These are phyloP conservation scores for Poecilus cupreus DNA, from an alignment of 2,888 invertebrate genomes.

Conservation along the genomic window DNA sequence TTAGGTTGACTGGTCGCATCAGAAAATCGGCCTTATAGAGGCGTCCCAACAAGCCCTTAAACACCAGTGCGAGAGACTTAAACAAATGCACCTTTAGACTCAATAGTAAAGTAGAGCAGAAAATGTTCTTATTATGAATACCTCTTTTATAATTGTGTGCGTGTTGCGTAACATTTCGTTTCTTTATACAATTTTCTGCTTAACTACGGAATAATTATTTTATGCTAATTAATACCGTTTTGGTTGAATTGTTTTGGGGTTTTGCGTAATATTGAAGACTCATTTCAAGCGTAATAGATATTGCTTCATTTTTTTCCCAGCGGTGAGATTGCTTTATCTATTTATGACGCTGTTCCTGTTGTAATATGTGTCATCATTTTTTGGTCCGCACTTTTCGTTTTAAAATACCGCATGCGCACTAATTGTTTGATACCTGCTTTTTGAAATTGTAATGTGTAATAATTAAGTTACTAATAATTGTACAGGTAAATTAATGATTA, in stretches of 20 bases:
- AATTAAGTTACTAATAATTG: conserved; percentile 19
- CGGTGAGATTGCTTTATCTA: not conserved
- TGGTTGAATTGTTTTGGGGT: not conserved
- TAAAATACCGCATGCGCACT: not conserved
- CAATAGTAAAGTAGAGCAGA: conserved; percentile 56
- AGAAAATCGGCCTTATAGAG: conserved; percentile 54
- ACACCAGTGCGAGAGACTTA: conserved; percentile 58
- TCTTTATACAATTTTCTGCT: conserved; percentile 7
- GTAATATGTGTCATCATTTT: not conserved
- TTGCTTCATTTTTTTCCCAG: not conserved
- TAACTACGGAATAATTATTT: not conserved
- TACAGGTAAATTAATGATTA: conserved; percentile 46
- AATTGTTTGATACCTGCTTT: not conserved
- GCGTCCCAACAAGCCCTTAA: conserved; percentile 56
- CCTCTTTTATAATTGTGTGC: conserved; percentile 42
- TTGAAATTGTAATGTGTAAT: not conserved
- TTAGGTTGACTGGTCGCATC: conserved; percentile 57
- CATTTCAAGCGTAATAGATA: not conserved
- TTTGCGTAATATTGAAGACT: not conserved
- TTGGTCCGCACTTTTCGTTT: not conserved
- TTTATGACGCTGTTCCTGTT: not conserved
- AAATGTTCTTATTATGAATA: conserved; percentile 42
- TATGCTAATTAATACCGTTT: conserved; percentile 10
- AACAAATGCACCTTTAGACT: conserved; percentile 52
- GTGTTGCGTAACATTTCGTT: conserved; percentile 12